Evolutionary conservation across 2,888 invertebrate genomes (phyloP), one percentile per base, ranked within the genome.

Genomic region (Philereme vetulata): DNA sequence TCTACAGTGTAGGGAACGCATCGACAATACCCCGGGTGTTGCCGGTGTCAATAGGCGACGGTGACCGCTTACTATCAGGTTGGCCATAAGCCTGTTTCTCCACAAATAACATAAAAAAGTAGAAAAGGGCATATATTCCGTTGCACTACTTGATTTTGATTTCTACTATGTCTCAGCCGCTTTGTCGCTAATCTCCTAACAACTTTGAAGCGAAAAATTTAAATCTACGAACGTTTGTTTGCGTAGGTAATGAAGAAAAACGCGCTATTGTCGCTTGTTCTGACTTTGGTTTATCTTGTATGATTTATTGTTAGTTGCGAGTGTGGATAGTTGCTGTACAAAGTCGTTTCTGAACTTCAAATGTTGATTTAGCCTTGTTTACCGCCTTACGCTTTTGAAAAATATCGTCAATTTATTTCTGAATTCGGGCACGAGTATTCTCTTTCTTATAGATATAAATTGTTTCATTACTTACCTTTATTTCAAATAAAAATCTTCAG

Each of bases 151-250:
- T 42, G 4, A 43, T 51, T 44, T 47, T 5, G 43, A n/a, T 51
- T 38, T 38, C 6, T 54, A 58, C 62, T 45, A 11, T 56, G 62
- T 32, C 40, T 33, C 40, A 56, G 77, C 78, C 81, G 90, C 89
- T 90, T 90, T 90, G 90, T 91, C 85, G 88, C 90, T 92, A 92
- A 92, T 92, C 91, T 88, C 85, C 84, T 84, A 90, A 90, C 90
- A 90, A 91, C 87, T 90, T 90, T 88, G 82, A 84, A 86, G 84
- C 89, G 87, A 86, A 88, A 88, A 87, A 78, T 90, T 90, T 89
- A 85, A 90, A 88, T 85, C 84, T 85, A 78, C 75, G 78, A 73
- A 81, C 80, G 76, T 72, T 74, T 71, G 76, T 70, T 71, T 66
- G 68, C 74, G 74, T 78, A 74, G 74, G 76, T 87, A 86, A 89